A percentile compares a stretch with the other conserved stretches of the same genome.
These are phyloP conservation scores for Dryobates pubescens DNA, from an alignment of 2,797 vertebrate genomes.

Conservation along the genomic window DNA sequence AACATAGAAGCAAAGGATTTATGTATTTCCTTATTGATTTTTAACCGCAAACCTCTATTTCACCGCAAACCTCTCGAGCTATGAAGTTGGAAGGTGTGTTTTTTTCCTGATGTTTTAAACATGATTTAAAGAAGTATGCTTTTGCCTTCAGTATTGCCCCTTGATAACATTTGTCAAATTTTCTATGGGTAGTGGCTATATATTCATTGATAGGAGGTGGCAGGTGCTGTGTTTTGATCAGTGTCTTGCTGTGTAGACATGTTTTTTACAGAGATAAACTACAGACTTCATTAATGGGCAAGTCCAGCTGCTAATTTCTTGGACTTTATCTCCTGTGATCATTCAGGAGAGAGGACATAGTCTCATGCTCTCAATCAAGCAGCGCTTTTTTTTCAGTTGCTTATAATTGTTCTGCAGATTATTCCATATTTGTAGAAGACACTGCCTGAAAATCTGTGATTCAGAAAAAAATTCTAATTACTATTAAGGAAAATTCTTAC, in stretches of 20 bases:
- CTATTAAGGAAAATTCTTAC: neutral
- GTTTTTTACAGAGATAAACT: conserved; percentile 21
- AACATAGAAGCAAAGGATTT: neutral
- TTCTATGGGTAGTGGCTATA: neutral
- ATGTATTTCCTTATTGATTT: neutral
- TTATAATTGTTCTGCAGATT: neutral
- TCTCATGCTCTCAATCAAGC: neutral
- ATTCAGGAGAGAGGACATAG: neutral
- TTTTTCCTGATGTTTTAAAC: neutral
- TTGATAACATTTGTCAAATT: neutral
- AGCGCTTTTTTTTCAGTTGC: conserved; percentile 7
- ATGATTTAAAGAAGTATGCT: neutral
- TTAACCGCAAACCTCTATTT: neutral
- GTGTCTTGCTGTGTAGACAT: neutral
- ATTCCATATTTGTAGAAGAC: neutral
- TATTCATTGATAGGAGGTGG: neutral
- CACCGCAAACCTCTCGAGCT: neutral
- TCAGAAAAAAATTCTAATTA: neutral
- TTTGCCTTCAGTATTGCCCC: neutral
- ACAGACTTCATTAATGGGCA: neutral
- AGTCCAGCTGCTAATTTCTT: conserved; percentile 9
- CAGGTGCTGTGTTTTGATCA: neutral
- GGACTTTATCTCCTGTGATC: neutral
- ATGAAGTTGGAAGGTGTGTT: neutral
- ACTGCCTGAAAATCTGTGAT: neutral